Evolutionary conservation across 2,888 invertebrate species (phyloP).

Genomic region (Byasa hedistus): DNA sequence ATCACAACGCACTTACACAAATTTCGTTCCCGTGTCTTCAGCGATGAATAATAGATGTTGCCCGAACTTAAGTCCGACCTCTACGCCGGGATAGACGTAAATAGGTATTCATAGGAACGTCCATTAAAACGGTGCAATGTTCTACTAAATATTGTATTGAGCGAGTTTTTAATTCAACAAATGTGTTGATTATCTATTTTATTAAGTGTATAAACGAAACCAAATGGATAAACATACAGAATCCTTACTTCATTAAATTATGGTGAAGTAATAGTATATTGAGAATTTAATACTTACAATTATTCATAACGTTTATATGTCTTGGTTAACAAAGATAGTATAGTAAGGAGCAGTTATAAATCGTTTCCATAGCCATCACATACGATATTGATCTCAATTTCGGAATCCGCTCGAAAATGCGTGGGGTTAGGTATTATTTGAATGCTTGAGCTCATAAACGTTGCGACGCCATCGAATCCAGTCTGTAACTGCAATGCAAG

Average conservation of each 20-base stretch:
- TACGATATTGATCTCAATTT: constrained; percentile 44
- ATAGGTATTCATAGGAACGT: not conserved
- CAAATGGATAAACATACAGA: too few relatives aligned
- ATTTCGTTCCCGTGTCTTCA: constrained; percentile 75
- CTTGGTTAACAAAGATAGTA: not conserved
- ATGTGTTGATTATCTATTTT: not conserved
- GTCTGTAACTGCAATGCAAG: constrained; percentile 44
- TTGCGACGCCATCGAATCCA: constrained; percentile 51
- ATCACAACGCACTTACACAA: constrained; percentile 78
- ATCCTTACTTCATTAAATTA: too few relatives aligned
- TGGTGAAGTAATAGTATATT: too few relatives aligned
- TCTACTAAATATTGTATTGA: not conserved
- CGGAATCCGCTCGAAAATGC: constrained; percentile 49
- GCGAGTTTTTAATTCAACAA: not conserved
- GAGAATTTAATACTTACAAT: too few relatives aligned
- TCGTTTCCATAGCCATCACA: constrained; percentile 26
- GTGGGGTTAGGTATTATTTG: constrained; percentile 52
- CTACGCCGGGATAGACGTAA: constrained; percentile 34
- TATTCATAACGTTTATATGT: too few relatives aligned
- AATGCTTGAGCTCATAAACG: constrained; percentile 52
- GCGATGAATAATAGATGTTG: constrained; percentile 74
- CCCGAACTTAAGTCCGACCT: constrained; percentile 54
- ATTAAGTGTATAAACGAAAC: not conserved
- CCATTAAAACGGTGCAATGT: not conserved
- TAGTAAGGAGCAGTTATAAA: constrained; percentile 11